Evolutionary conservation across 53 echinoderm and acorn worm genomes (phyloP).

Genomic region (Crossaster papposus): DNA sequence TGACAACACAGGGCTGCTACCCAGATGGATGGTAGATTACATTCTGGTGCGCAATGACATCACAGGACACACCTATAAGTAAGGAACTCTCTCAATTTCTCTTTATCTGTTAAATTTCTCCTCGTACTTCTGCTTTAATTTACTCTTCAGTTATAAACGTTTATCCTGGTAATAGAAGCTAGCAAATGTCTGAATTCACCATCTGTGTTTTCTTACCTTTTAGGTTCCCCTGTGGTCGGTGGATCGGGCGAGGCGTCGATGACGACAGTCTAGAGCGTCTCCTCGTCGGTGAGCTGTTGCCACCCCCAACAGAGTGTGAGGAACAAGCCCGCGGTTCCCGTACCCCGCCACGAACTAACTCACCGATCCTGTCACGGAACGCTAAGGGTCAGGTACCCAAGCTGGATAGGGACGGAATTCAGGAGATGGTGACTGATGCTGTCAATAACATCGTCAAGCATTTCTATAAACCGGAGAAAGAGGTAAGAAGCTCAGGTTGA

Average conservation of each 20-base stretch:
- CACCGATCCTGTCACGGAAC: slow-evolving; percentile 57
- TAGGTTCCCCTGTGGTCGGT: slow-evolving; percentile 94
- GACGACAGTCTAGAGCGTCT: slow-evolving; percentile 95
- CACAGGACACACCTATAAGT: slow-evolving; percentile 98
- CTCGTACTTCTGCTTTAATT: neutral
- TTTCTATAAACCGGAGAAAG: slow-evolving; percentile 99
- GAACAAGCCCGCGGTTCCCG: slow-evolving; percentile 78
- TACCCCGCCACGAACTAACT: slow-evolving; percentile 76
- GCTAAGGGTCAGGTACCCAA: slow-evolving; percentile 63
- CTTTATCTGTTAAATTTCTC: neutral
- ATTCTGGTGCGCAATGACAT: slow-evolving; percentile 92
- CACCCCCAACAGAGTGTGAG: slow-evolving; percentile 72
- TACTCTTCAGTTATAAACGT: no score
- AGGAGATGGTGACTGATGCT: slow-evolving; percentile 97
- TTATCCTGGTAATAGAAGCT: no score
- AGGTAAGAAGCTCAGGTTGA: slow-evolving; percentile 56
- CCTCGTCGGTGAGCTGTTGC: slow-evolving; percentile 86
- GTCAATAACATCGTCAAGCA: slow-evolving; percentile 99
- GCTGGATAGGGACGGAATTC: slow-evolving; percentile 84
- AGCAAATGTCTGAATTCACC: neutral
- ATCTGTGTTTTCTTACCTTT: neutral
- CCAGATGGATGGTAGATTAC: slow-evolving; percentile 96
- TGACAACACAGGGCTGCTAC: slow-evolving; percentile 90
- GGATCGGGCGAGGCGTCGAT: slow-evolving; percentile 93
- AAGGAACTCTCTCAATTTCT: slow-evolving; percentile 44